Base-by-base conservation (phyloP, 2,113 vertebrate species). In the Chinchilla lanigera region DNA sequence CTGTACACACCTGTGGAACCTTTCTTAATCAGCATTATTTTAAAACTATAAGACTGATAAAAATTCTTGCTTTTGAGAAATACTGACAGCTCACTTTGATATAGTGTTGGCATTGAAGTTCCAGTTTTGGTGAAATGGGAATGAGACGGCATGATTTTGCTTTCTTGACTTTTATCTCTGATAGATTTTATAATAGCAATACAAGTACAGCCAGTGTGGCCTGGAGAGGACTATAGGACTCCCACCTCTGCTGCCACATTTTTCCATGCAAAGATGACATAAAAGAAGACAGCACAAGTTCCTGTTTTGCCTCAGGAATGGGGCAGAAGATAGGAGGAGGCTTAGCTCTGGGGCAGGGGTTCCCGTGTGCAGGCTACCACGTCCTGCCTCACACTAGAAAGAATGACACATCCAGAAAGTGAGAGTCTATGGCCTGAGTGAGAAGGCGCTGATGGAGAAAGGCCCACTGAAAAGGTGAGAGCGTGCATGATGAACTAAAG, bases 131-230 rank as follows among this genome's bases (percentile, higher is more conserved):
- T 85, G 58, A 80, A 17, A 38, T 65, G 84, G 82, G 35, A 96
- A 73, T 3, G 3, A 10, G 73, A 3, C 9, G 1, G 19, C 17
- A 19, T 28, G 26, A 44, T 87, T 92, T 93, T 47, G 38, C 84
- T 84, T 89, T 33, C 26, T 56, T 56, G 78, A 13, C 35, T 87
- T 90, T 96, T 69, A 47, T 33, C 16, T 89, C 63, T 87, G 50
- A 58, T 60, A 81, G 28, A 9, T 7, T 90, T 95, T 61, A 71
- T 17, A 75, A 73, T 13, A 65, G 47, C 33, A 65, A 41, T 14
- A 86, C 56, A 83, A 83, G 63, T 56, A 47, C 0, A 47, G 63
- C 30, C 47, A 65, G 3, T 0, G 10, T 7, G 13, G 60, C 54
- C 12, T 4, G 0, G 44, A 50, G 44, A 78, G 52, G 47, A 61